Evolutionary conservation across 2,113 vertebrate genomes (phyloP).

Genomic region (Thomomys bottae): DNA sequence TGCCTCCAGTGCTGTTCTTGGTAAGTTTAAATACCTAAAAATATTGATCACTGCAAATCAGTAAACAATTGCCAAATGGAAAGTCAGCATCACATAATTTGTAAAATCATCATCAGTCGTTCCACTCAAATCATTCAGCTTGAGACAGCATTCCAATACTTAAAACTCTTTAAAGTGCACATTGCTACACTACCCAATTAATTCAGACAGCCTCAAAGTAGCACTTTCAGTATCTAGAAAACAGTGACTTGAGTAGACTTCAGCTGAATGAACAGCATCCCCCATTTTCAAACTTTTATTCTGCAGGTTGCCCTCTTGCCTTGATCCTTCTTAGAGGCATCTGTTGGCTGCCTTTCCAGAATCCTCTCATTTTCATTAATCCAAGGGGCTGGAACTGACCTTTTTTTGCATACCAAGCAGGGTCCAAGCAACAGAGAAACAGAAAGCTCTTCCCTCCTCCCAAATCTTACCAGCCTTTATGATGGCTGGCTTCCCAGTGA

Average conservation of each 20-base stretch:
- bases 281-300: slow-evolving; percentile 18
- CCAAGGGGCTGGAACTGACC: slow-evolving; percentile 51
- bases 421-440: slow-evolving; percentile 61
- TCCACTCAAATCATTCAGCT: slow-evolving; percentile 55
- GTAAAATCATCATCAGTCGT: slow-evolving; percentile 59
- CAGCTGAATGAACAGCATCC: slow-evolving; percentile 19
- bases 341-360: slow-evolving; percentile 52
- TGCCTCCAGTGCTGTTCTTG: slow-evolving; percentile 56
- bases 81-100: slow-evolving; percentile 68
- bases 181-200: slow-evolving; percentile 55
- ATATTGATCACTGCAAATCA: slow-evolving; percentile 70
- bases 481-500: slow-evolving; percentile 62
- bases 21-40: slow-evolving; percentile 61
- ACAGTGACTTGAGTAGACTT: slow-evolving; percentile 59
- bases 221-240: slow-evolving; percentile 56
- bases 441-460: slow-evolving; percentile 55
- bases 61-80: slow-evolving; percentile 53
- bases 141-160: slow-evolving; percentile 59
- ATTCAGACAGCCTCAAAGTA: slow-evolving; percentile 49
- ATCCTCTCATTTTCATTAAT: slow-evolving; percentile 49
- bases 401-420: slow-evolving; percentile 63
- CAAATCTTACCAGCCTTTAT: slow-evolving; percentile 52
- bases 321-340: slow-evolving; percentile 41
- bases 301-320: slow-evolving; percentile 52
- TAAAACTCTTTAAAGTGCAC: slow-evolving; percentile 78